Evolutionary conservation across 2,888 invertebrate species (phyloP).

Genomic region (Tenodera sinensis): DNA sequence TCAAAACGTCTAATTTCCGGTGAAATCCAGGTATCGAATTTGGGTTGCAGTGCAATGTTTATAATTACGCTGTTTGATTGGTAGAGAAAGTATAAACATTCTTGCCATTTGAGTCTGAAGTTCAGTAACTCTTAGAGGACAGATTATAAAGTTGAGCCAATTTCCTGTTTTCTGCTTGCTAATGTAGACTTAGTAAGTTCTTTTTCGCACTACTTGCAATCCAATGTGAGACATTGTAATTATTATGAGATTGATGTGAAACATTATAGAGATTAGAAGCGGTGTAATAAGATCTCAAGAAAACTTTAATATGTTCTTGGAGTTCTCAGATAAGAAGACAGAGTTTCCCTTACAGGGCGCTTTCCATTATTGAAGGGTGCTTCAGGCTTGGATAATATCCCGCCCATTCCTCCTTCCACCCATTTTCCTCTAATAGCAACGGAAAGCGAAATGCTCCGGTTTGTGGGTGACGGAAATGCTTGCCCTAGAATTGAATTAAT

Average conservation of each 20-base stretch:
- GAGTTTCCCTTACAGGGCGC: neutral
- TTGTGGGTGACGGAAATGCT: neutral
- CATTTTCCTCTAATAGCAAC: neutral
- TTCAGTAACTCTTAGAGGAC: too few relatives aligned
- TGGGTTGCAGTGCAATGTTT: too few relatives aligned
- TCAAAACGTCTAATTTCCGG: too few relatives aligned
- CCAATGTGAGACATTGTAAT: neutral
- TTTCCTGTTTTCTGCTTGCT: too few relatives aligned
- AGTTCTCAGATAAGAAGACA: neutral
- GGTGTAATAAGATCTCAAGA: neutral
- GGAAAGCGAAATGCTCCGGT: neutral
- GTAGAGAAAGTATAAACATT: too few relatives aligned
- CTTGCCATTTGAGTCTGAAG: too few relatives aligned
- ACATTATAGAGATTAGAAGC: neutral
- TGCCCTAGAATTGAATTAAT: neutral
- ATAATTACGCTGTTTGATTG: too few relatives aligned
- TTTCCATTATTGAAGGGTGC: neutral
- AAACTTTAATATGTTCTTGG: neutral
- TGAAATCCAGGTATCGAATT: too few relatives aligned
- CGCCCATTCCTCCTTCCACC: neutral
- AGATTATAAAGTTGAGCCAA: too few relatives aligned
- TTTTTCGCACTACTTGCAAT: neutral
- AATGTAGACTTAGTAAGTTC: neutral
- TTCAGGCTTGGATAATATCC: neutral
- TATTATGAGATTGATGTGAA: neutral